Evolutionary conservation across 2,113 vertebrate species (phyloP).

Genomic region (Pristiophorus japonicus): DNA sequence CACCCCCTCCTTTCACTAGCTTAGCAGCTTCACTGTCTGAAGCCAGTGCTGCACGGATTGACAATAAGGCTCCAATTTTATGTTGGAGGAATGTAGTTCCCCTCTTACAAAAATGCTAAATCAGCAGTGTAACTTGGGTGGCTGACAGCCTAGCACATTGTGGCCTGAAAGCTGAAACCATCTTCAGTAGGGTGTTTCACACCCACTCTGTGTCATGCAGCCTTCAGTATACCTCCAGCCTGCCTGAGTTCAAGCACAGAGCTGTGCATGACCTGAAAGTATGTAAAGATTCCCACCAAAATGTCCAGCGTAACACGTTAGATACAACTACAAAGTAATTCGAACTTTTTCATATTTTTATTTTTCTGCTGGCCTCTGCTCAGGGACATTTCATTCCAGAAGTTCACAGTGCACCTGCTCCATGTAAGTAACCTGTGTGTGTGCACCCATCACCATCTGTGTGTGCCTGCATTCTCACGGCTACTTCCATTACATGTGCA

Average conservation of each 20-base stretch:
- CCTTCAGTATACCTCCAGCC: not conserved
- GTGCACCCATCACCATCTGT: not conserved
- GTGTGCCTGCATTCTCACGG: not conserved
- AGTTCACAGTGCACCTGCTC: not conserved
- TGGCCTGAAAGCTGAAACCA: not conserved
- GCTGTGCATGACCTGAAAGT: not conserved
- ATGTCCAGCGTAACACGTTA: not conserved
- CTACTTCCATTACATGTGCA: not conserved
- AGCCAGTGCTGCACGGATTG: not conserved
- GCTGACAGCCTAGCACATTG: not conserved
- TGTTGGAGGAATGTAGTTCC: too few relatives aligned
- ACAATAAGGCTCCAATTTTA: not conserved
- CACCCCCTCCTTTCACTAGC: not conserved
- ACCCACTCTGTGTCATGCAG: not conserved
- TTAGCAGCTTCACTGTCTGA: not conserved
- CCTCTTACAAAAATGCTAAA: not conserved
- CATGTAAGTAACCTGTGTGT: not conserved
- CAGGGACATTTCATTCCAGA: not conserved
- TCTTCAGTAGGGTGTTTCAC: too few relatives aligned
- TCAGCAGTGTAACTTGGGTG: not conserved
- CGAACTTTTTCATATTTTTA: not conserved
- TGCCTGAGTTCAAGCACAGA: not conserved
- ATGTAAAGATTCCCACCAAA: not conserved
- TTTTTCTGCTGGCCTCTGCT: not conserved
- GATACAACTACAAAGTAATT: not conserved